Evolutionary conservation across 2,797 vertebrate species (phyloP).

Genomic region (Myoxocephalus aenaeus): DNA sequence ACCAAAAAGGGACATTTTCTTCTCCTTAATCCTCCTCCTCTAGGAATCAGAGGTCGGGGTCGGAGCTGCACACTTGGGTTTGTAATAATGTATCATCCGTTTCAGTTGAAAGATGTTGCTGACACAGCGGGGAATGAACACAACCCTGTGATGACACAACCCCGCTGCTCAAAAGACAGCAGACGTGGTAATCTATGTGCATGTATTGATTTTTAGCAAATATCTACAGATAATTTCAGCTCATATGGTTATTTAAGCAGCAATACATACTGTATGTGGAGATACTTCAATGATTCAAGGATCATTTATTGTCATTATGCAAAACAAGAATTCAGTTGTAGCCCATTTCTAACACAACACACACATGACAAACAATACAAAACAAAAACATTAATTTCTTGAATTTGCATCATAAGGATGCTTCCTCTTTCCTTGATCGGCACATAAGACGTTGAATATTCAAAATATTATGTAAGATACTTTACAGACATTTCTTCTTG

Average conservation of each 20-base stretch:
- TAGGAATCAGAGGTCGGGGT: constrained; percentile 3
- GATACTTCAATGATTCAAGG: background rate
- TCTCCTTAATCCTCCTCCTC: constrained; percentile 11
- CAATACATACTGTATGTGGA: background rate
- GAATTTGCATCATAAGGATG: background rate
- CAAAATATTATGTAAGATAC: background rate
- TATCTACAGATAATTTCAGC: background rate
- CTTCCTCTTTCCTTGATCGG: background rate
- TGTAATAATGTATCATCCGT: constrained; percentile 33
- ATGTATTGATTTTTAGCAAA: constrained; percentile 8
- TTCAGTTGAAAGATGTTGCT: constrained; percentile 23
- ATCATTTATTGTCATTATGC: background rate
- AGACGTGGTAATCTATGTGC: background rate
- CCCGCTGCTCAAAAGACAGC: constrained; percentile 13
- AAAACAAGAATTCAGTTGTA: background rate
- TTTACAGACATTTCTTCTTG: background rate
- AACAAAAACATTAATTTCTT: background rate
- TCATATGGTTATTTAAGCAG: constrained; percentile 1
- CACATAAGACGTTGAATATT: background rate
- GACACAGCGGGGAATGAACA: constrained; percentile 24
- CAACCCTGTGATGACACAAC: constrained; percentile 3
- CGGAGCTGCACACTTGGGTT: constrained; percentile 1
- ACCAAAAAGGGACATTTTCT: constrained; percentile 4
- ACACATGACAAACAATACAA: background rate
- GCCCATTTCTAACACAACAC: background rate